These are phyloP conservation scores for Calypte anna DNA, from an alignment of 2,113 vertebrate genomes.

Conservation along the genomic window DNA sequence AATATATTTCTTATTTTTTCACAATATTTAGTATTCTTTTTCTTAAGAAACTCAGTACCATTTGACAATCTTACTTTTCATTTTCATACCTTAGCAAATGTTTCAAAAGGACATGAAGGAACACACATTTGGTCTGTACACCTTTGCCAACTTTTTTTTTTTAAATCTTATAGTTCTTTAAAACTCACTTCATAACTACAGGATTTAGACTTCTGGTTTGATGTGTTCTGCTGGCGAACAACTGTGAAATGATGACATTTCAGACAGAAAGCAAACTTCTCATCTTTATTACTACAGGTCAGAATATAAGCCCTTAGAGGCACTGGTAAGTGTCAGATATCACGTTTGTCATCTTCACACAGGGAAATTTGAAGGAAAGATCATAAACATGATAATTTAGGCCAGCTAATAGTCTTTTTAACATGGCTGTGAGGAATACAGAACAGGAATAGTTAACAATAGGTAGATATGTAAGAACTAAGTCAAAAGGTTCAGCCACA, in stretches of 20 bases:
- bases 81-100: not conserved
- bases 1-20: not conserved
- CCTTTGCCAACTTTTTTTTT: not conserved
- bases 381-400: not conserved
- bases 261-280: not conserved
- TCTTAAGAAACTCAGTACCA: not conserved
- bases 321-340: not conserved
- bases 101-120: not conserved
- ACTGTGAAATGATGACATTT: not conserved
- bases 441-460: not conserved
- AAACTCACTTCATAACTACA: not conserved
- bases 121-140: fast-evolving
- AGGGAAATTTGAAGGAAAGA: not conserved
- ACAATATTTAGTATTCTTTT: not conserved
- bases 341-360: not conserved
- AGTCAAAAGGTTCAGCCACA: not conserved
- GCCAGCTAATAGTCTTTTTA: not conserved
- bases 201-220: not conserved
- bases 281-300: not conserved
- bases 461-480: not conserved
- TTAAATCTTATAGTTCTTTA: not conserved
- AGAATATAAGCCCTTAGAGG: not conserved
- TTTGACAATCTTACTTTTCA: not conserved
- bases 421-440: fast-evolving
- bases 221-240: not conserved